These are phyloP conservation scores for Synanthedon tipuliformis DNA, from an alignment of 2,888 invertebrate genomes.

Conservation along the genomic window DNA sequence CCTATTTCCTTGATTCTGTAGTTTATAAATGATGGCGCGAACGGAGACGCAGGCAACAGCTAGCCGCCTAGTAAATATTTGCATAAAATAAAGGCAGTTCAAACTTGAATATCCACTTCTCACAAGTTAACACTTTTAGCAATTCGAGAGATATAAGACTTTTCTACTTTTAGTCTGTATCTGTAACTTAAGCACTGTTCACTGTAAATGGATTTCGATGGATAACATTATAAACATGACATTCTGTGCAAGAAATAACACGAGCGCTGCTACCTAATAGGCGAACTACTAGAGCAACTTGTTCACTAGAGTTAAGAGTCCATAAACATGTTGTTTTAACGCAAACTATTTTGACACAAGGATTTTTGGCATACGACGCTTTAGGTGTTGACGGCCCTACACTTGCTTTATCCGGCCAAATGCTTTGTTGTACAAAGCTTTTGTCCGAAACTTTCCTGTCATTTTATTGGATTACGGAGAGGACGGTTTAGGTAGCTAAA, in stretches of 20 bases:
- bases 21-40: too few relatives aligned
- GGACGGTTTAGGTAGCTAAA: background rate
- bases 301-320: slow-evolving; percentile 38
- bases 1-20: too few relatives aligned
- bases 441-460: background rate
- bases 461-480: background rate
- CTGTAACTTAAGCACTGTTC: too few relatives aligned
- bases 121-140: too few relatives aligned
- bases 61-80: too few relatives aligned
- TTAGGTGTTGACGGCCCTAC: slow-evolving; percentile 1
- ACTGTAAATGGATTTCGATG: too few relatives aligned
- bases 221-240: too few relatives aligned
- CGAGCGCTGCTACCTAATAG: slow-evolving; percentile 21
- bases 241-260: slow-evolving; percentile 9
- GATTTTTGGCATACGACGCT: slow-evolving; percentile 12
- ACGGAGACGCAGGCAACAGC: too few relatives aligned
- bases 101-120: too few relatives aligned
- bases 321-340: slow-evolving; percentile 49
- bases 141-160: too few relatives aligned
- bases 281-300: slow-evolving; percentile 31
- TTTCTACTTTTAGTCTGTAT: too few relatives aligned
- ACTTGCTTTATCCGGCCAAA: slow-evolving; percentile 30
- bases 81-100: too few relatives aligned
- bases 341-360: slow-evolving; percentile 36
- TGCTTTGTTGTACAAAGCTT: slow-evolving; percentile 21